Evolutionary conservation across 1,140 invertebrate genomes (phyloP).

Genomic region (Chrysoperla carnea): DNA sequence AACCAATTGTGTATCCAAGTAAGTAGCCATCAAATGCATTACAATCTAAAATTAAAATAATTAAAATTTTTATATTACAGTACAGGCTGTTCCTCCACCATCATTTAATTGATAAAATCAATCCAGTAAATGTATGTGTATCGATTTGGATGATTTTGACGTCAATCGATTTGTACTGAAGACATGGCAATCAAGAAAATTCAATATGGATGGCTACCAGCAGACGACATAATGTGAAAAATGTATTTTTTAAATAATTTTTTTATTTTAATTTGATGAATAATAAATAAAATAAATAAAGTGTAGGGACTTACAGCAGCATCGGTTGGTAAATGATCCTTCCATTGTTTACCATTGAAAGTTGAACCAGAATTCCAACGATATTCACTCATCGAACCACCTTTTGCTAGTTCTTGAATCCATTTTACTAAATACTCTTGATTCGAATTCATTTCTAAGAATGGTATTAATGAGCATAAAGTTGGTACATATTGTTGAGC

Average conservation of each 20-base stretch:
- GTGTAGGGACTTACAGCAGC: constrained; percentile 38
- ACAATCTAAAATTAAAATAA: constrained; percentile 61
- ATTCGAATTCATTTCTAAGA: constrained; percentile 58
- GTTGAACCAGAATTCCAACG: constrained; percentile 59
- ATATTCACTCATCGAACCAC: constrained; percentile 65
- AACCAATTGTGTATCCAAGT: constrained; percentile 63
- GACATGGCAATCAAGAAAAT: no score
- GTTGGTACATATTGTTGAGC: constrained; percentile 39
- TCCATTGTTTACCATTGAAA: constrained; percentile 59
- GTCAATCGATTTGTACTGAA: no score
- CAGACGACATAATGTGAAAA: constrained; percentile 6
- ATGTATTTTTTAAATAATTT: no score
- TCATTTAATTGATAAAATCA: no score
- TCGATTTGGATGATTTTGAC: no score
- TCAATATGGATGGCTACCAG: no score
- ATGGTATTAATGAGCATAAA: constrained; percentile 49
- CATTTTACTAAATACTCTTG: constrained; percentile 68
- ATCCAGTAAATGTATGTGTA: no score
- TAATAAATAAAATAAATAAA: no score
- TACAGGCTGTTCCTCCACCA: no score
- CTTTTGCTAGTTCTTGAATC: constrained; percentile 54
- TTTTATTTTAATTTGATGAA: no score
- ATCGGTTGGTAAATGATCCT: constrained; percentile 61
- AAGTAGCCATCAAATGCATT: constrained; percentile 66
- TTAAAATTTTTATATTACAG: no score